These are phyloP conservation scores for Leistus spinibarbis DNA, from an alignment of 2,888 invertebrate species.

Conservation along the genomic window DNA sequence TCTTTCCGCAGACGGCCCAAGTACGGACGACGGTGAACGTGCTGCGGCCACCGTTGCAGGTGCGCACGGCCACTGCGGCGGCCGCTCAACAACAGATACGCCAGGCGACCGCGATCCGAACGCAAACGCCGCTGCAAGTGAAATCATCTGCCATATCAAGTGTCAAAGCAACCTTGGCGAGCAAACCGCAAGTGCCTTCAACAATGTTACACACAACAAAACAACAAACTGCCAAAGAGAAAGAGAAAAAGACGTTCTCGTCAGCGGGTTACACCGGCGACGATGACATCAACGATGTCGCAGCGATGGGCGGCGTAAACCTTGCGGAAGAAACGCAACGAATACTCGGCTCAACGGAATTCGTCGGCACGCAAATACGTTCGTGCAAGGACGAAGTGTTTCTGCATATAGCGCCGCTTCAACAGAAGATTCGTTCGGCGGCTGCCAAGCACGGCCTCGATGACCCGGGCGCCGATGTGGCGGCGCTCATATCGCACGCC, in stretches of 20 bases:
- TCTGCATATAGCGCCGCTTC: conserved; percentile 77
- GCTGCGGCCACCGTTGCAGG: conserved; percentile 50
- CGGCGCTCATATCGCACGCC: conserved; percentile 89
- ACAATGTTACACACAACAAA: conserved; percentile 57
- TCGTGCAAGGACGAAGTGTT: conserved; percentile 95
- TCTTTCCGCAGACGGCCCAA: conserved; percentile 49
- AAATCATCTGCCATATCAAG: conserved; percentile 52
- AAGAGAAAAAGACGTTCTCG: conserved; percentile 73
- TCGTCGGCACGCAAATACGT: conserved; percentile 76
- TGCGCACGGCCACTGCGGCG: conserved; percentile 44
- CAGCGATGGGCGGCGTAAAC: conserved; percentile 99
- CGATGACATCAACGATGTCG: conserved; percentile 98
- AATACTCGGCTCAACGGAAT: conserved; percentile 83
- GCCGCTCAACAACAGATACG: conserved; percentile 42
- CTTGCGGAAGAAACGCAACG: conserved; percentile 94
- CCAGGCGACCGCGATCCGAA: conserved; percentile 58
- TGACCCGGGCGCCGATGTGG: conserved; percentile 85
- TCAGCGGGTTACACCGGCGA: conserved; percentile 68
- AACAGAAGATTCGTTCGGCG: conserved; percentile 76
- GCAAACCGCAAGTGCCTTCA: conserved; percentile 65
- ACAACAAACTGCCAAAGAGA: conserved; percentile 73
- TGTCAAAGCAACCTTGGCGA: conserved; percentile 55
- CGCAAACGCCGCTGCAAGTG: conserved; percentile 50
- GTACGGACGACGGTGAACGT: conserved; percentile 47
- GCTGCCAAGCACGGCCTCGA: conserved; percentile 80